Base-by-base conservation (phyloP, 2,797 vertebrate species). In the Jordanella pulchra region DNA sequence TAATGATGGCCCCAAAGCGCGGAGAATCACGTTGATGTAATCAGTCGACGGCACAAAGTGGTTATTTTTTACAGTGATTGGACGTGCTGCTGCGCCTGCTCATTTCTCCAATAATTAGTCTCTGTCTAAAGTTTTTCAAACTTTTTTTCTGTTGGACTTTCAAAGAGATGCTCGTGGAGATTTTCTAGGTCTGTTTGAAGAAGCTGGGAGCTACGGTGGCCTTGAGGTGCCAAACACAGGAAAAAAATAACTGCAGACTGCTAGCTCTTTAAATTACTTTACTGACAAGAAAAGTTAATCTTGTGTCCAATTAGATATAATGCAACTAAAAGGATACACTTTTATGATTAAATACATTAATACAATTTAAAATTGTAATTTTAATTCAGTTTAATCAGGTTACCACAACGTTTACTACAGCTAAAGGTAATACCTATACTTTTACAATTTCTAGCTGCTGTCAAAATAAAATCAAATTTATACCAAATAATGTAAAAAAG, bases 1-100 rank as follows among this genome's bases (percentile, higher is more conserved):
- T 90, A 88, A 89, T 89, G 91, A 91, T 86, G 91, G 86, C 79
- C 68, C 66, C 80, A 77, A 67, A 73, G 86, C 60, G 84, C 81
- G 76, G 84, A 89, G 80, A 87, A 91, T 92, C 85, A 84, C 80
- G 89, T 88, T 91, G 90, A 93, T 92, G 90, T 88, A 88, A 92
- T 92, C 87, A 89, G 86, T n/a, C 79, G 81, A 86, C 55, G 77
- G 77, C 89, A 89, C 86, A 89, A 91, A 91, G 84, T 77, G 45
- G 76, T 71, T 72, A 84, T 87, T 89, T 92, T 85, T 82, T 77
- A 71, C 81, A 81, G 86, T 92, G 91, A 92, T 92, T 92, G 85
- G 87, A 87, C 85, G 81, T 65, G 79, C 81, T 77, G 73, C 47
- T 75, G 48, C 85, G 72, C 78, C 75, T 21, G 77, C 84, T 85